Percentiles rank a stretch among this genome's conserved stretches.
These are phyloP conservation scores for Pseudochromis fuscus DNA, from an alignment of 2,797 vertebrate species.

Conservation along the genomic window DNA sequence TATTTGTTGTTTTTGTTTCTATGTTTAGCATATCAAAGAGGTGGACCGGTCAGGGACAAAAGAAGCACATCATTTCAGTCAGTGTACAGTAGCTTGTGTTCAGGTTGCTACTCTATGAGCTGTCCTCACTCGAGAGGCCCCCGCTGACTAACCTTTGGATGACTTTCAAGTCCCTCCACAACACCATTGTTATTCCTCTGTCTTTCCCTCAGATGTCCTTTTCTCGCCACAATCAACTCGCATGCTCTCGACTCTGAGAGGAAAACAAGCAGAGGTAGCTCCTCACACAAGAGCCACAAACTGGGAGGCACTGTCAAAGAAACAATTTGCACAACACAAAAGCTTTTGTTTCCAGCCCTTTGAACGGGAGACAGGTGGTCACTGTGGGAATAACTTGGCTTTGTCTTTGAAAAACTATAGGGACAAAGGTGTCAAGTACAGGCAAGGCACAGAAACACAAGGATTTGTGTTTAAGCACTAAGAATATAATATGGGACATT, in stretches of 20 bases:
- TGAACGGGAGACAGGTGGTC: conserved; percentile 66
- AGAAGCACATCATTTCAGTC: conserved; percentile 20
- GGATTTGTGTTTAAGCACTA: conserved; percentile 23
- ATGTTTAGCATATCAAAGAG: conserved; percentile 24
- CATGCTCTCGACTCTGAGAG: conserved; percentile 49
- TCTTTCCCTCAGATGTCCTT: conserved; percentile 58
- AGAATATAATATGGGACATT: conserved; percentile 5
- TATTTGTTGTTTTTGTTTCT: neutral
- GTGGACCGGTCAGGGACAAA: neutral
- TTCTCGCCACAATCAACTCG: conserved; percentile 61
- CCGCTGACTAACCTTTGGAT: conserved; percentile 71
- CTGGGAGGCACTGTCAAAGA: conserved; percentile 66
- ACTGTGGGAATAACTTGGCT: conserved; percentile 65
- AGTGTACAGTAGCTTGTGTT: conserved; percentile 25
- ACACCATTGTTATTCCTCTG: conserved; percentile 60
- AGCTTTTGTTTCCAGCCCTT: conserved; percentile 71
- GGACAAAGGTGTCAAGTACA: conserved; percentile 55
- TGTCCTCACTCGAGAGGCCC: conserved; percentile 30
- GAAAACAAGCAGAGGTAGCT: conserved; percentile 42
- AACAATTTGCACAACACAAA: conserved; percentile 80
- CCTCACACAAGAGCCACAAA: conserved; percentile 61
- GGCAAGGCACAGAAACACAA: conserved; percentile 39
- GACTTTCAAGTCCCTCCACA: conserved; percentile 65
- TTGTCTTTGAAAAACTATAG: conserved; percentile 57
- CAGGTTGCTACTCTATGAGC: conserved; percentile 33